phyloP scores from a whole-genome alignment of 2,888 invertebrate species.

The Xylota sylvarum region DNA sequence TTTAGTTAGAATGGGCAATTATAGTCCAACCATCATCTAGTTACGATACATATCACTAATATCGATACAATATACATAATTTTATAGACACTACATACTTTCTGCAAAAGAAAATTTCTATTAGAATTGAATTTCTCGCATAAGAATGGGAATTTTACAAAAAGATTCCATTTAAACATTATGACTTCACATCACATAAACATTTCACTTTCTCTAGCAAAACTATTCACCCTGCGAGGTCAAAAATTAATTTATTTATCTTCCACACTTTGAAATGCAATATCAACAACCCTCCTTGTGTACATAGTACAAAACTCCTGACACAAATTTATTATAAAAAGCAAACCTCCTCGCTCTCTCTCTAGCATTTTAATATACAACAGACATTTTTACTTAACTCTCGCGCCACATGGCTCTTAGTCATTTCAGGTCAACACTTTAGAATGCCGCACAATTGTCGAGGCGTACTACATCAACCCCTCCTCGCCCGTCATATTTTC shows the following conservation, averaged over 20 bases:
- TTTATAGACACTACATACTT: too few relatives aligned
- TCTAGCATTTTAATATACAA: background rate
- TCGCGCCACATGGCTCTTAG: background rate
- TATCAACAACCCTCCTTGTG: background rate
- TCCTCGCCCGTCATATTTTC: background rate
- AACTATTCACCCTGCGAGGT: background rate
- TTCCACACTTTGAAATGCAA: background rate
- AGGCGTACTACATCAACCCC: background rate
- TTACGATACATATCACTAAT: too few relatives aligned
- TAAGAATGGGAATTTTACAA: too few relatives aligned
- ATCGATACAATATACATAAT: too few relatives aligned
- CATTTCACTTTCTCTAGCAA: too few relatives aligned
- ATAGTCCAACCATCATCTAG: too few relatives aligned
- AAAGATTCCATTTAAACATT: too few relatives aligned
- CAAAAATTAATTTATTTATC: background rate
- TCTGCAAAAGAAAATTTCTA: too few relatives aligned
- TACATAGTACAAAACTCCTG: background rate
- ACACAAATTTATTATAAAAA: conserved; percentile 19
- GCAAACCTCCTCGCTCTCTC: background rate
- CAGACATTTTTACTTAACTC: conserved; percentile 1
- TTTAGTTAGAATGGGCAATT: too few relatives aligned
- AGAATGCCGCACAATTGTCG: conserved; percentile 10
- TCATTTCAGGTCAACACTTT: conserved; percentile 49
- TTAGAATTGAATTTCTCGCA: too few relatives aligned
- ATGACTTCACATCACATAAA: too few relatives aligned